Evolutionary conservation across 2,888 invertebrate genomes (phyloP).

Genomic region (Allophyes oxyacanthae): DNA sequence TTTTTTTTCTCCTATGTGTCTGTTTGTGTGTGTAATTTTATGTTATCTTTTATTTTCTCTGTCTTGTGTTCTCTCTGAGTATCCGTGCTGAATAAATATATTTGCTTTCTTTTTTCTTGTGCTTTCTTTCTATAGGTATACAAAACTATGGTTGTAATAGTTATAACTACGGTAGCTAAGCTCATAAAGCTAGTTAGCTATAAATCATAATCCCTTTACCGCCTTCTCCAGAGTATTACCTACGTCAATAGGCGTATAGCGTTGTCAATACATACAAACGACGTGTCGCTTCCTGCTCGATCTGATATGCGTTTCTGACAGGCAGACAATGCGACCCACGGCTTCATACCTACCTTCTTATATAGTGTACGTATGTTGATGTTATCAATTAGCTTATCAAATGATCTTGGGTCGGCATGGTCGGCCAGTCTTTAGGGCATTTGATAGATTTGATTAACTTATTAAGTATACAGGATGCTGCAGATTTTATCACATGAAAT

Average conservation of each 20-base stretch:
- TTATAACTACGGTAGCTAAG: neutral
- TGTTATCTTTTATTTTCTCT: no score
- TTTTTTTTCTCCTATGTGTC: no score
- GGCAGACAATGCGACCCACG: conserved; percentile 61
- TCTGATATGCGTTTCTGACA: conserved; percentile 64
- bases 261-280: conserved; percentile 61
- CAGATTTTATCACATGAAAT: no score
- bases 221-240: conserved; percentile 20
- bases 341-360: conserved; percentile 8
- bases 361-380: conserved; percentile 7
- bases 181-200: conserved; percentile 10
- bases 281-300: conserved; percentile 68
- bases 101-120: no score
- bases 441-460: neutral
- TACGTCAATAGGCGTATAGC: conserved; percentile 26
- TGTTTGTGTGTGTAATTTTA: no score
- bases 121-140: no score
- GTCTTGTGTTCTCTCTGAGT: no score
- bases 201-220: conserved; percentile 34
- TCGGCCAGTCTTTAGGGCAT: neutral
- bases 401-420: conserved; percentile 1
- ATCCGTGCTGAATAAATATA: no score
- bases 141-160: neutral
- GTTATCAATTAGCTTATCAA: conserved; percentile 40
- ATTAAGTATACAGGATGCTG: no score